Evolutionary conservation across 2,888 invertebrate genomes (phyloP).

Genomic region (Heliconius sara): DNA sequence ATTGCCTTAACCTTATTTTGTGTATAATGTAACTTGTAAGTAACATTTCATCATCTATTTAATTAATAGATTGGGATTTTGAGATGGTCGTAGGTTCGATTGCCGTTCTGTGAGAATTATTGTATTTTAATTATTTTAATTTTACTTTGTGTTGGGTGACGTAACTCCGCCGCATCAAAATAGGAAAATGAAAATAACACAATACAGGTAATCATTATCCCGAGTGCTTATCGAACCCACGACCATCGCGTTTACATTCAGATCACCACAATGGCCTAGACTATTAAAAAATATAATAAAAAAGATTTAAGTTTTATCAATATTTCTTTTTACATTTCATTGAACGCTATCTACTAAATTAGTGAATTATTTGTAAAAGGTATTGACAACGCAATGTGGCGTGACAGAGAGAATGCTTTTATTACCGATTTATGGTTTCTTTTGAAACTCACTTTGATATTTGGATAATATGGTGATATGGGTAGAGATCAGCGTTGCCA

Average conservation of each 20-base stretch:
- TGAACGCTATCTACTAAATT: neutral
- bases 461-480: no score
- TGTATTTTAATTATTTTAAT: neutral
- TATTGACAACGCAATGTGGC: neutral
- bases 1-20: slow-evolving; percentile 1
- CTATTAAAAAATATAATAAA: no score
- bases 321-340: no score
- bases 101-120: neutral
- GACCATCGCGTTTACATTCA: neutral
- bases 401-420: neutral
- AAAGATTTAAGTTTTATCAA: no score
- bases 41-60: neutral
- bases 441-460: no score
- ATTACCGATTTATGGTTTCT: neutral
- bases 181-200: neutral
- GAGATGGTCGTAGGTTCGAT: neutral
- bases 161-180: neutral
- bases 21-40: neutral
- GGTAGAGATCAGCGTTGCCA: no score
- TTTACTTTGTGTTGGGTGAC: neutral
- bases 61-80: neutral
- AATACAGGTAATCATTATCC: neutral
- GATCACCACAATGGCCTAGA: no score
- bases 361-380: neutral
- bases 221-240: neutral